These are phyloP conservation scores for Drosophila setifemur DNA, from an alignment of 1,140 invertebrate genomes.

Conservation along the genomic window DNA sequence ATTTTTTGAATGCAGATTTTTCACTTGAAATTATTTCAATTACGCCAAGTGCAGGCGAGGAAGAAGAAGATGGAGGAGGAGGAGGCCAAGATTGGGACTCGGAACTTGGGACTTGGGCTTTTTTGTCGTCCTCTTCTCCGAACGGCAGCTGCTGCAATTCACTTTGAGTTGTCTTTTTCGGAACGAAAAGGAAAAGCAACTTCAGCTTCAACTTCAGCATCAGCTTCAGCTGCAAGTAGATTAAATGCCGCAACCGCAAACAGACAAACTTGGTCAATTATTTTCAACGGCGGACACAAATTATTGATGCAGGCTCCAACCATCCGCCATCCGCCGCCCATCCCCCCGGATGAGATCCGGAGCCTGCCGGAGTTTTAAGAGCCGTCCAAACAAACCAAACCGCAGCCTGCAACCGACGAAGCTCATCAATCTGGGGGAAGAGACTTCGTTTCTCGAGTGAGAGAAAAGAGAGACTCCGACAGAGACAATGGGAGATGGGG, in stretches of 20 bases:
- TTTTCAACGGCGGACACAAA: conserved; percentile 80
- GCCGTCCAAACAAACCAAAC: conserved; percentile 37
- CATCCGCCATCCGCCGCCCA: not conserved
- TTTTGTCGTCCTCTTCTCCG: conserved; percentile 25
- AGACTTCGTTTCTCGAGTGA: conserved; percentile 24
- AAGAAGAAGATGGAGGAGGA: conserved; percentile 1
- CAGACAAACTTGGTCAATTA: conserved; percentile 81
- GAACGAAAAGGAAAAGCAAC: conserved; percentile 3
- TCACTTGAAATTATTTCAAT: conserved; percentile 81
- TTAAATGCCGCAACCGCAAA: conserved; percentile 79
- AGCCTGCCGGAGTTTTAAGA: conserved; percentile 8
- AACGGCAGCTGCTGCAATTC: conserved; percentile 43
- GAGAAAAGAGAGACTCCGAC: too few relatives aligned
- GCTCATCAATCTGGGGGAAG: conserved; percentile 71
- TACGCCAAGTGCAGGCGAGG: conserved; percentile 64
- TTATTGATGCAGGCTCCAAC: conserved; percentile 74
- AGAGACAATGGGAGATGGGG: conserved; percentile 58
- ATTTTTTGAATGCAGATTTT: conserved; percentile 80
- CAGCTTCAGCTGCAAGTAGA: conserved; percentile 67
- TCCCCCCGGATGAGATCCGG: not conserved
- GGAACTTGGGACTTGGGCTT: conserved; percentile 13
- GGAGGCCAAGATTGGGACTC: not conserved
- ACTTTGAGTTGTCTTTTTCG: conserved; percentile 73
- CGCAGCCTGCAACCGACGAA: conserved; percentile 33
- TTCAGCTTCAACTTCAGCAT: conserved; percentile 30